A percentile compares a stretch with the other conserved stretches of the same genome.
These are phyloP conservation scores for Euzetes globulus DNA, from an alignment of 2,888 invertebrate species.

Conservation along the genomic window DNA sequence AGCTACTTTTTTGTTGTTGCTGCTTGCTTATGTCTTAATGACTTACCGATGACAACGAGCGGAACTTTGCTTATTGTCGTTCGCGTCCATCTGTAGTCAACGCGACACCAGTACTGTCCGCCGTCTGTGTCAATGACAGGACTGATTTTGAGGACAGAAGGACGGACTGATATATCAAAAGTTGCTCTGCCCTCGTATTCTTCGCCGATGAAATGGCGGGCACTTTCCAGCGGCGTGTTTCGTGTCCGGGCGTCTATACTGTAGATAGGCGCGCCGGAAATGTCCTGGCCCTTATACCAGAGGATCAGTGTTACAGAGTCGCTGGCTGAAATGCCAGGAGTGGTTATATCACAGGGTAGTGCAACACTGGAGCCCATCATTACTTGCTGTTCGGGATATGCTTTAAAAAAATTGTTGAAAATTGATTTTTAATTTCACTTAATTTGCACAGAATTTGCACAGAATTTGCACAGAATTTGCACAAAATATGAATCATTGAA, in stretches of 20 bases:
- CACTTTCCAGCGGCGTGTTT: conserved; percentile 30
- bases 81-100: conserved; percentile 35
- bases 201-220: conserved; percentile 30
- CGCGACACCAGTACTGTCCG: conserved; percentile 34
- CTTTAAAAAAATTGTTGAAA: neutral
- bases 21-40: no score
- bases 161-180: conserved; percentile 26
- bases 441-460: no score
- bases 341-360: conserved; percentile 14
- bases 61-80: conserved; percentile 33
- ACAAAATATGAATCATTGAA: no score
- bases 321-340: neutral
- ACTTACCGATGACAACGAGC: conserved; percentile 36
- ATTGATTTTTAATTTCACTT: neutral
- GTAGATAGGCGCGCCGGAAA: conserved; percentile 37
- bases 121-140: neutral
- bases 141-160: conserved; percentile 16
- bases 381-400: conserved; percentile 15
- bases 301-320: conserved; percentile 36
- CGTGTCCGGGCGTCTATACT: conserved; percentile 30
- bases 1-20: no score
- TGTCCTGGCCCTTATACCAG: conserved; percentile 36
- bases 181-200: conserved; percentile 14
- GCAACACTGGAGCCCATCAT: conserved; percentile 3
- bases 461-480: no score